phyloP scores from a whole-genome alignment of 1,140 invertebrate species.

The Lordiphosa mommai region DNA sequence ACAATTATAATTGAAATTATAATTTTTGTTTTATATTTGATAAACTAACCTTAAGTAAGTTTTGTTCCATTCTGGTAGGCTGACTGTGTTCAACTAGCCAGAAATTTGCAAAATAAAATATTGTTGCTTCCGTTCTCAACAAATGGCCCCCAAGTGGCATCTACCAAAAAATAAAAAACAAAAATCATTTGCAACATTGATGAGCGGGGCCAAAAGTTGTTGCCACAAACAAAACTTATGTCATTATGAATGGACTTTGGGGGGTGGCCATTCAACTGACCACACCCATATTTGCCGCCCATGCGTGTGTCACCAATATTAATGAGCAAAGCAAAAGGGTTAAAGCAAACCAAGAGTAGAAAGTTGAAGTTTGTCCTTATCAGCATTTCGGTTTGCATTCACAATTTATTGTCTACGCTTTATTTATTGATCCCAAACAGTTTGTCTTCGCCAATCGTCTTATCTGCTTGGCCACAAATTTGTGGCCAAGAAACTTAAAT shows the following conservation, averaged over 20 bases:
- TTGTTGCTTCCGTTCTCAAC: constrained; percentile 8
- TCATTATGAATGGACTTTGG: constrained; percentile 61
- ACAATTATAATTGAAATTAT: constrained; percentile 4
- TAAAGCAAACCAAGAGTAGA: constrained; percentile 1
- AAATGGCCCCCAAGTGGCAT: constrained; percentile 49
- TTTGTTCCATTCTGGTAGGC: constrained; percentile 31
- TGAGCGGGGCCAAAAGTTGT: constrained; percentile 35
- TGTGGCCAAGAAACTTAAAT: neutral
- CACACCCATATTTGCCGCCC: constrained; percentile 4
- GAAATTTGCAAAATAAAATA: constrained; percentile 27
- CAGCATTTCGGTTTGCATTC: constrained; percentile 26
- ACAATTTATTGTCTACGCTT: constrained; percentile 56
- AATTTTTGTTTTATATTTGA: too few relatives aligned
- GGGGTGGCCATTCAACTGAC: constrained; percentile 46
- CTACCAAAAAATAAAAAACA: constrained; percentile 1
- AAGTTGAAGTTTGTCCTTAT: constrained; percentile 3
- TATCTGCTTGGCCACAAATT: constrained; percentile 41
- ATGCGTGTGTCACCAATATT: constrained; percentile 51
- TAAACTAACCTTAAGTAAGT: constrained; percentile 1
- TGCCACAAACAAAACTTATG: constrained; percentile 46
- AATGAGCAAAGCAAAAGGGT: constrained; percentile 38
- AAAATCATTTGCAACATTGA: constrained; percentile 70
- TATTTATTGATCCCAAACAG: constrained; percentile 43
- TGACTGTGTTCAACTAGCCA: constrained; percentile 28
- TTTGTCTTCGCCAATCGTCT: constrained; percentile 15